Base-by-base conservation (phyloP, 37 sponge, comb jelly and placozoan genomes). In the Spongilla lacustris region DNA sequence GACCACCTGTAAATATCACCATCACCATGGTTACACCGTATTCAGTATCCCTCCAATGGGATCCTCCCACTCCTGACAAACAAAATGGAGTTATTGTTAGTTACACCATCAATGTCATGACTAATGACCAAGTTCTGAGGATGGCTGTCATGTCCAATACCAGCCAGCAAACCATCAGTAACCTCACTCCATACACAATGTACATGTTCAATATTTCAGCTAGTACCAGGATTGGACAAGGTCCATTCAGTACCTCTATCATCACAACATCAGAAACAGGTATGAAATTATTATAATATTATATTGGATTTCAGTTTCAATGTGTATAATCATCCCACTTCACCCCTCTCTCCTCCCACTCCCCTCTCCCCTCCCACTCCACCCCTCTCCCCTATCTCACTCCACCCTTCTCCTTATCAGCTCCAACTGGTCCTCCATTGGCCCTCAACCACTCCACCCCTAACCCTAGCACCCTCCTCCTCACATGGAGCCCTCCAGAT, bases 401-500 rank as follows among this genome's bases (percentile, higher is more conserved):
- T 27, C 9, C 70, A 28, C 28, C 21, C 26, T 49, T 58, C 46
- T n/a, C n/a, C n/a, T n/a, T n/a, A n/a, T n/a, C 76, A 87, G 88
- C 68, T 75, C 88, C 88, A 58, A 29, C 68, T 28, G 71, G 78
- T 69, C 28, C 77, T 74, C 89, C 89, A 28, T 41, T 29, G 24
- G 76, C 23, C 31, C 1, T 88, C 32, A 46, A 30, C 14, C 17
- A 48, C 4, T 4, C 19, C 13, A 71, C 37, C n/a, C 29, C 8
- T 17, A 73, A 77, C n/a, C 8, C 89, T 8, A 77, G 13, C 22
- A 77, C 78, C 17, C 68, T 87, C 0, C 23, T 19, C 10, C 82
- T 87, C 28, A 21, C 22, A 13, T 87, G 88, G 88, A 25, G 50
- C 36, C 81, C 81, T 22, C 82, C 69, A 67, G 69, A 76, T n/a